phyloP scores from a whole-genome alignment of 2,888 invertebrate species.

The Macrosoma leucophasiata region DNA sequence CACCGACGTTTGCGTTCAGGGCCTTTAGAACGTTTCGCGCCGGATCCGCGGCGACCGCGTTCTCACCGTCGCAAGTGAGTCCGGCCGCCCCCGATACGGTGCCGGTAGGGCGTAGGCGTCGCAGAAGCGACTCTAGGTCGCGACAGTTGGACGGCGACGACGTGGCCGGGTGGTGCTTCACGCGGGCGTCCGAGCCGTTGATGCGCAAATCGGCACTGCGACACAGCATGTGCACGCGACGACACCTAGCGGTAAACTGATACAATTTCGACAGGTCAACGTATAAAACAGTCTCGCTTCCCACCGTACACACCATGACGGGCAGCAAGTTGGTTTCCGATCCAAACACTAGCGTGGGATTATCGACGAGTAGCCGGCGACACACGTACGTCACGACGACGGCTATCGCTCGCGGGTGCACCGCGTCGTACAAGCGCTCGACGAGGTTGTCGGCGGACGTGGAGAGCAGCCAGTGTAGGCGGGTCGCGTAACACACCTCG shows the following conservation, averaged over 20 bases:
- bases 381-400: conserved; percentile 5
- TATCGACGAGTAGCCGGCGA: conserved; percentile 3
- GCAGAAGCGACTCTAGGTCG: conserved; percentile 3
- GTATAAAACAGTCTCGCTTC: conserved; percentile 5
- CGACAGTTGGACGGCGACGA: conserved; percentile 1
- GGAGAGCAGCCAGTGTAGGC: conserved; percentile 5
- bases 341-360: conserved; percentile 6
- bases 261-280: conserved; percentile 4
- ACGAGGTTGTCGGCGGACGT: conserved; percentile 1
- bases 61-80: neutral
- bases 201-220: conserved; percentile 5
- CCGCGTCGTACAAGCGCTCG: conserved; percentile 3
- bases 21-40: conserved; percentile 3
- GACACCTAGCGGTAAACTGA: conserved; percentile 5
- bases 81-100: conserved; percentile 3
- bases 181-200: conserved; percentile 1
- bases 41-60: conserved; percentile 2
- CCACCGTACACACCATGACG: conserved; percentile 3
- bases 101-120: conserved; percentile 1
- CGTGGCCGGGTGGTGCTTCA: neutral
- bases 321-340: conserved; percentile 3
- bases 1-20: conserved; percentile 2
- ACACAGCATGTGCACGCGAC: conserved; percentile 7
- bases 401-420: conserved; percentile 1
- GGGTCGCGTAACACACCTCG: conserved; percentile 7